These are phyloP conservation scores for Aplysia californica DNA, from an alignment of 1,140 invertebrate species.

Conservation along the genomic window DNA sequence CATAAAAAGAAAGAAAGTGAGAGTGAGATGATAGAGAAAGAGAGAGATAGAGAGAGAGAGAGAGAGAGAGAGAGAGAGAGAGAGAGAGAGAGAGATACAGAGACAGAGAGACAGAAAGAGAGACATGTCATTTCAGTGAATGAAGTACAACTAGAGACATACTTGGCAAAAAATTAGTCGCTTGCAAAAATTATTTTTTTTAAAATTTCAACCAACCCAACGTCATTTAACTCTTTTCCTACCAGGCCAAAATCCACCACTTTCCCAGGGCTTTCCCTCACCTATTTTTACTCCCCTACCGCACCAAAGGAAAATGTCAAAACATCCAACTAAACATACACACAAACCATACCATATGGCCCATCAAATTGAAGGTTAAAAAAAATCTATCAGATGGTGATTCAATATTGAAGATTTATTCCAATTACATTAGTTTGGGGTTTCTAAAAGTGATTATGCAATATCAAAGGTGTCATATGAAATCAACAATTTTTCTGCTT, in stretches of 20 bases:
- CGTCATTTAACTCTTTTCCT: too few relatives aligned
- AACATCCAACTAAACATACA: background rate
- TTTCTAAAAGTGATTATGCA: too few relatives aligned
- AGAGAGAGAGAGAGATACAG: conserved; percentile 12
- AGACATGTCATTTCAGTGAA: too few relatives aligned
- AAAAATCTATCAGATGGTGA: too few relatives aligned
- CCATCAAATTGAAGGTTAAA: background rate
- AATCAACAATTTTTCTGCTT: background rate
- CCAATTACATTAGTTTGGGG: background rate
- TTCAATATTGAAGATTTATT: background rate
- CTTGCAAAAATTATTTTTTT: background rate
- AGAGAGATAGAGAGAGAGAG: too few relatives aligned
- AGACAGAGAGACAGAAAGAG: background rate
- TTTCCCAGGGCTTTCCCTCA: background rate
- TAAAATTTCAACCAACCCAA: background rate
- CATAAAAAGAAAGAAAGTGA: too few relatives aligned
- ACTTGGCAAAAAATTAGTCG: background rate
- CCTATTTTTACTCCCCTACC: background rate
- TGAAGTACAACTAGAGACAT: too few relatives aligned
- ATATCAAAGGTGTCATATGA: too few relatives aligned
- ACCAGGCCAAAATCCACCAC: background rate
- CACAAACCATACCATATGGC: background rate
- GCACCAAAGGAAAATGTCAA: background rate
- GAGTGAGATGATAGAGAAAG: too few relatives aligned
- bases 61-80: too few relatives aligned